phyloP scores from a whole-genome alignment of 2,888 invertebrate genomes.

The Achlya flavicornis region DNA sequence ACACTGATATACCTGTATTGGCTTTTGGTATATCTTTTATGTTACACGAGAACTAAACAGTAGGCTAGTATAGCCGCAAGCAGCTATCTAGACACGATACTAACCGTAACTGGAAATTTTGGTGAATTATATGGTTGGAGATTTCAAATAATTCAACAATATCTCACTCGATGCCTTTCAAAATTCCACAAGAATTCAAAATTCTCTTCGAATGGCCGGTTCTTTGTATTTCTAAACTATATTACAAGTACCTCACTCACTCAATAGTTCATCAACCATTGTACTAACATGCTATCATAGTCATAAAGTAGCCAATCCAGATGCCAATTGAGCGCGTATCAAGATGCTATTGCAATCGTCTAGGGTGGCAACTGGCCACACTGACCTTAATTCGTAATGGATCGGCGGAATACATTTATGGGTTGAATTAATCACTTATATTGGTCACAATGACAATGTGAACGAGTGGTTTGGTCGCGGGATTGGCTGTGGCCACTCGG shows the following conservation, averaged over 20 bases:
- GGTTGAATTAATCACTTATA: conserved; percentile 78
- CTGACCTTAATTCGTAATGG: conserved; percentile 76
- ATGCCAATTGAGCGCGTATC: conserved; percentile 50
- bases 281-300: conserved; percentile 30
- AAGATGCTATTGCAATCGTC: conserved; percentile 49
- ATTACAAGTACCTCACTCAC: not conserved
- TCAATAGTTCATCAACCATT: conserved; percentile 9
- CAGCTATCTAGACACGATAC: not conserved
- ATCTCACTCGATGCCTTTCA: no score
- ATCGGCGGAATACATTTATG: conserved; percentile 70
- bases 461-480: conserved; percentile 55
- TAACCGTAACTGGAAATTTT: no score
- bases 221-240: no score
- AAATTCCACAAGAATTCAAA: no score
- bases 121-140: no score
- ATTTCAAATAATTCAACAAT: no score
- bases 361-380: conserved; percentile 42
- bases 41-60: not conserved
- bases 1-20: no score
- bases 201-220: no score
- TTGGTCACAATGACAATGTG: conserved; percentile 67
- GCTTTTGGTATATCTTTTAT: not conserved
- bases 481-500: conserved; percentile 44
- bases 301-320: conserved; percentile 57
- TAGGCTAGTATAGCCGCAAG: not conserved